Conservation (phyloP, 2,888 invertebrate species). For the Trichogramma dendrolimi region DNA sequence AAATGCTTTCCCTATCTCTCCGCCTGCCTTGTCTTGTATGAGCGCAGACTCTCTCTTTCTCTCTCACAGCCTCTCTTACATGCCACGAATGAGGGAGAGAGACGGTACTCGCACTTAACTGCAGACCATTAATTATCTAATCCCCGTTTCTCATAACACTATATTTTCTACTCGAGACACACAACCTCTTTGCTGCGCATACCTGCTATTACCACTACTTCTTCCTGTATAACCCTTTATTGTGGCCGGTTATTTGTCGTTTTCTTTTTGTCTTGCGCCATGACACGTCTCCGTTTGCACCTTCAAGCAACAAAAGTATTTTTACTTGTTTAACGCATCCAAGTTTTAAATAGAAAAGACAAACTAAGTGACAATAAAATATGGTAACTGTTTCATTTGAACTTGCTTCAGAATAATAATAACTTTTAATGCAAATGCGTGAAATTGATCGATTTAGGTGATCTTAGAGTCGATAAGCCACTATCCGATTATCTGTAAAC, state of each 20-base stretch:
- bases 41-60: background rate
- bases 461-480: no score
- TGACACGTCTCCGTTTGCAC: no score
- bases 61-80: background rate
- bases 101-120: conserved; percentile 27
- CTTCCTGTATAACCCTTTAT: conserved; percentile 2
- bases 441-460: no score
- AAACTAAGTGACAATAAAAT: no score
- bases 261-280: no score
- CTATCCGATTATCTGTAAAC: no score
- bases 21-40: conserved; percentile 1
- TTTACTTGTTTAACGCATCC: no score
- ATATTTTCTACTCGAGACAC: conserved; percentile 21
- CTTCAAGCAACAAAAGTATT: no score
- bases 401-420: no score
- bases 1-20: conserved; percentile 6
- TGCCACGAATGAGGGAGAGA: background rate
- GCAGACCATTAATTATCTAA: conserved; percentile 35
- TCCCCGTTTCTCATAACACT: conserved; percentile 32
- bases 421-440: no score
- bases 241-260: background rate
- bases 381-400: no score
- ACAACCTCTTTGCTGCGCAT: background rate
- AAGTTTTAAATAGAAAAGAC: no score
- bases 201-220: conserved; percentile 8